Evolutionary conservation across 64 coral and sea anemone species (phyloP).

Genomic region (Montipora capricornis): DNA sequence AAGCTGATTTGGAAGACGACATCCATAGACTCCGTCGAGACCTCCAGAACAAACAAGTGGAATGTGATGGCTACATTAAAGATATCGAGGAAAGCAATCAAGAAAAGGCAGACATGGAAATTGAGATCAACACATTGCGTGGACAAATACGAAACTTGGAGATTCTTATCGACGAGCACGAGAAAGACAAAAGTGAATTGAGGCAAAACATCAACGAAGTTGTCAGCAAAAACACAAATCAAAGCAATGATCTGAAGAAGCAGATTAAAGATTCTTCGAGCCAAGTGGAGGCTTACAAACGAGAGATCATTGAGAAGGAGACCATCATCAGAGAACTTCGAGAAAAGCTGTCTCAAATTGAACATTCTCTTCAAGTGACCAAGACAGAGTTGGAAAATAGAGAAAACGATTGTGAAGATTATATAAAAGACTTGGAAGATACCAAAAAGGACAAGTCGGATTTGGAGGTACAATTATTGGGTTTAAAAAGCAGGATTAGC

Average conservation of each 20-base stretch:
- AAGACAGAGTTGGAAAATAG: slow-evolving; percentile 72
- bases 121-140: slow-evolving; percentile 73
- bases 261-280: slow-evolving; percentile 78
- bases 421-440: slow-evolving; percentile 66
- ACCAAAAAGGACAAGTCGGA: slow-evolving; percentile 74
- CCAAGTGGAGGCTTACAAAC: slow-evolving; percentile 70
- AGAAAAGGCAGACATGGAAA: slow-evolving; percentile 82
- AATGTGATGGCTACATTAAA: slow-evolving; percentile 40
- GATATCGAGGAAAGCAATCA: slow-evolving; percentile 74
- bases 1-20: slow-evolving; percentile 82
- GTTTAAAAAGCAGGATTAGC: slow-evolving; percentile 67
- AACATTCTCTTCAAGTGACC: slow-evolving; percentile 66
- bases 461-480: slow-evolving; percentile 76
- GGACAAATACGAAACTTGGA: slow-evolving; percentile 87
- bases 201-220: slow-evolving; percentile 73
- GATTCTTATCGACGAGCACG: slow-evolving; percentile 72
- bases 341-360: slow-evolving; percentile 49
- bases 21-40: slow-evolving; percentile 69
- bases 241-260: slow-evolving; percentile 63
- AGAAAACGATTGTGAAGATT: slow-evolving; percentile 78
- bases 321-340: slow-evolving; percentile 69
- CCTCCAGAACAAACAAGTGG: slow-evolving; percentile 69
- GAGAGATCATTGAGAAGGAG: slow-evolving; percentile 83
- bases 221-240: slow-evolving; percentile 71
- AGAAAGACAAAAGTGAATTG: slow-evolving; percentile 84